Base-by-base conservation (phyloP, 2,113 vertebrate species). In the Aegotheles bennettii region DNA sequence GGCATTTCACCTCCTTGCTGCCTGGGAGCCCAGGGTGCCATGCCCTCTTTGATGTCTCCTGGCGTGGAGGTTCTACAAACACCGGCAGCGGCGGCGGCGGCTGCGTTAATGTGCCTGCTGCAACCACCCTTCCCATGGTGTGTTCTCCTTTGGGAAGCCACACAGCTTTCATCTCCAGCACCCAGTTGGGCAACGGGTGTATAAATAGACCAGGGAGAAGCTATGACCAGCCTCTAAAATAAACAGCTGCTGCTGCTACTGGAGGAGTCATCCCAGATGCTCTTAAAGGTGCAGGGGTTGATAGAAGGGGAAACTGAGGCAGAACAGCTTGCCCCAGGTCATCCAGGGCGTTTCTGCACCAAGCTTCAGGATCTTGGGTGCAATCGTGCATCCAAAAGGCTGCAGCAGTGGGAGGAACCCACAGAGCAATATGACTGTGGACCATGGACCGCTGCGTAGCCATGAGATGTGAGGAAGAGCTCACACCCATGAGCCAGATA, bases 21-120 rank as follows among this genome's bases (percentile, higher is more conserved):
- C 93, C 88, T 93, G 81, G 87, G 94, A 92, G 95, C 96, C 25
- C 74, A 96, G 93, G 91, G 89, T 92, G 94, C 96, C 94, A 28
- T 93, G 45, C 88, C 16, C 36, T 86, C 91, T 97, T 96, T 95
- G 96, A 97, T 97, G 95, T 97, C 85, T 96, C 89, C 89, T 94
- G 93, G 73, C 6, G 1, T 54, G 88, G 70, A 79, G 71, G 51
- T 23, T 90, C 33, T 71, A n/a, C 74, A 43, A 53, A 14, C 53
- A 25, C 47, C 2, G 0, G 61, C 61, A 36, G 57, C 7, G 2
- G n/a, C 42, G 19, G 73, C 10, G 6, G 74, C 21, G 10, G 53
- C 70, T 5, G 82, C 59, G 2, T 80, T 45, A 2, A 26, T 14
- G 89, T 65, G 38, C 75, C 87, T 17, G 71, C 75, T 83, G 63